A percentile compares a stretch with the other conserved stretches of the same genome.
These are phyloP conservation scores for Drosophila meridiana DNA, from an alignment of 2,888 invertebrate genomes.

Conservation along the genomic window DNA sequence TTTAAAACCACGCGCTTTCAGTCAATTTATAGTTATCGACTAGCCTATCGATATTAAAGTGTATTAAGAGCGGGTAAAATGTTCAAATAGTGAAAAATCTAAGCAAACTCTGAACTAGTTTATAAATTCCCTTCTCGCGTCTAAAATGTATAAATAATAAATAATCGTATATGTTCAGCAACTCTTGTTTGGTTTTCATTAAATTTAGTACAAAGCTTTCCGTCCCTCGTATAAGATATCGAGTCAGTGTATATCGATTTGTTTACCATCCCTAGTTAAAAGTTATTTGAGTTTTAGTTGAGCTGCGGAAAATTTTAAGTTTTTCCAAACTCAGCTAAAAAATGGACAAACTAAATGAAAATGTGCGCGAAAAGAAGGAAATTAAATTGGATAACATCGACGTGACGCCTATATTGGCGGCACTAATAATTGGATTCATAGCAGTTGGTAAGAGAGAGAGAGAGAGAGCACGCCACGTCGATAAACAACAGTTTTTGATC, in stretches of 20 bases:
- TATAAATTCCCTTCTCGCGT: background rate
- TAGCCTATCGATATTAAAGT: constrained; percentile 1
- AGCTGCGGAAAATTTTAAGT: constrained; percentile 22
- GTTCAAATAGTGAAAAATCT: accelerated
- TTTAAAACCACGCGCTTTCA: constrained; percentile 14
- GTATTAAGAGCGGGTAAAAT: background rate
- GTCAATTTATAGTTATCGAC: background rate
- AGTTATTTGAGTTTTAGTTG: constrained; percentile 44
- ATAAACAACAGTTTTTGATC: constrained; percentile 25
- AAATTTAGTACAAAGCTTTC: no score
- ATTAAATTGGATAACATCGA: constrained; percentile 73
- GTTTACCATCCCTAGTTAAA: constrained; percentile 16
- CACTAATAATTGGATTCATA: constrained; percentile 79
- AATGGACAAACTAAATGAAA: constrained; percentile 81
- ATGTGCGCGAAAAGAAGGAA: constrained; percentile 58
- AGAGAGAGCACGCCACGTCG: constrained; percentile 57
- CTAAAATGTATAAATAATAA: background rate
- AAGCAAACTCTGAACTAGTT: background rate
- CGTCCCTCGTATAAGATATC: constrained; percentile 1
- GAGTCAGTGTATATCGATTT: background rate
- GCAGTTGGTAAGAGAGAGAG: constrained; percentile 68
- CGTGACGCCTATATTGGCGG: constrained; percentile 75
- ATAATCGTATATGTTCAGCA: background rate
- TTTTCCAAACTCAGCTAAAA: constrained; percentile 23
- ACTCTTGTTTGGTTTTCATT: no score